Evolutionary conservation across 2,113 vertebrate species (phyloP).

Genomic region (Leptobrachium leishanense): DNA sequence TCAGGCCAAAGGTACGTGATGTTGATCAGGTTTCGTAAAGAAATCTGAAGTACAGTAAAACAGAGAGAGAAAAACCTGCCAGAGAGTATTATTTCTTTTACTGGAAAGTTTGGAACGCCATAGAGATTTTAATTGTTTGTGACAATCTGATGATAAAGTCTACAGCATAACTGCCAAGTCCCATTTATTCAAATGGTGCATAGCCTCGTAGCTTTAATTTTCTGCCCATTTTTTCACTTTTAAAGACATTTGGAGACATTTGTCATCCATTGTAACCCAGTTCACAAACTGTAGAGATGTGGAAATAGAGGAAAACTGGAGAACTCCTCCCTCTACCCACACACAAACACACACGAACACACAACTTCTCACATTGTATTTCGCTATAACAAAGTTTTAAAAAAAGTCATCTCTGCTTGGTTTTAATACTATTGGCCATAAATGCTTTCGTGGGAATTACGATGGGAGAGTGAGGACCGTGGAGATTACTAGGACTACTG

Average conservation of each 20-base stretch:
- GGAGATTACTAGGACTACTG: too few species aligned
- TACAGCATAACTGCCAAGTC: conserved; percentile 35
- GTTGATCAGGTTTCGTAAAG: too few species aligned
- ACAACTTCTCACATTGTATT: too few species aligned
- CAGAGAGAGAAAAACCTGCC: neutral
- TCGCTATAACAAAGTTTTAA: too few species aligned
- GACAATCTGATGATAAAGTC: conserved; percentile 28
- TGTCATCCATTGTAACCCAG: conserved; percentile 19
- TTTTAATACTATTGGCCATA: too few species aligned
- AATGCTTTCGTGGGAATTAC: too few species aligned
- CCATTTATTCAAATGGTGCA: conserved; percentile 28
- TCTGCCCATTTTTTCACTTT: conserved; percentile 13
- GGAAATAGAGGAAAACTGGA: neutral
- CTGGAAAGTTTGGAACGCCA: neutral
- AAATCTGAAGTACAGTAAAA: too few species aligned
- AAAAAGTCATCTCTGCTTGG: too few species aligned
- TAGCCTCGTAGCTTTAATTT: conserved; percentile 22
- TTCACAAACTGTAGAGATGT: conserved; percentile 22
- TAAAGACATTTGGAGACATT: conserved; percentile 27
- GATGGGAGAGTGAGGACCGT: too few species aligned
- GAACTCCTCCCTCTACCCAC: too few species aligned
- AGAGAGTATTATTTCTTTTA: neutral
- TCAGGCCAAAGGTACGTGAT: too few species aligned
- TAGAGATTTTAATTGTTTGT: conserved; percentile 25
- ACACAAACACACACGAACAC: too few species aligned